A percentile compares a stretch with the other conserved stretches of the same genome.
phyloP scores from a whole-genome alignment of 2,888 invertebrate species.

The Lamellibrachia satsuma region DNA sequence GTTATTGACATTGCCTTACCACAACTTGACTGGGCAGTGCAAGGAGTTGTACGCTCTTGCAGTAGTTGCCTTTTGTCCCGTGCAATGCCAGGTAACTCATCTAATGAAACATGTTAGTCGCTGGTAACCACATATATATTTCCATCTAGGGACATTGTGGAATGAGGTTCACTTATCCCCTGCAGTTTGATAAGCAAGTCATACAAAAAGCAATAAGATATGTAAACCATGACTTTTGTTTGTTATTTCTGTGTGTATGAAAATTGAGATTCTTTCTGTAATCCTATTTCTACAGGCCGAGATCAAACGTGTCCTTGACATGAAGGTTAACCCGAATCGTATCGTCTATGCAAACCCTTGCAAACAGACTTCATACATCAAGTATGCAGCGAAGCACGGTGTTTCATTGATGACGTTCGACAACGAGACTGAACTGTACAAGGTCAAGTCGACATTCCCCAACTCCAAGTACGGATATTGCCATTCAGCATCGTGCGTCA shows the following conservation, averaged over 20 bases:
- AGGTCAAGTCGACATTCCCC: conserved; percentile 85
- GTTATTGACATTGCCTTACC: too few species aligned
- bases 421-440: conserved; percentile 89
- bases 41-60: too few species aligned
- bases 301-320: conserved; percentile 81
- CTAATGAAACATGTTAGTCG: too few species aligned
- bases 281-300: conserved; percentile 71
- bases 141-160: too few species aligned
- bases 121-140: too few species aligned
- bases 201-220: too few species aligned
- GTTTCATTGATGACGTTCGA: conserved; percentile 92
- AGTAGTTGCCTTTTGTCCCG: too few species aligned
- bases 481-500: neutral
- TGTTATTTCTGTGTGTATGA: neutral
- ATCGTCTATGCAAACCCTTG: conserved; percentile 97
- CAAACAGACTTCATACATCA: conserved; percentile 89
- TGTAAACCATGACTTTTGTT: neutral
- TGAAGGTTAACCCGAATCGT: conserved; percentile 80
- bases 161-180: too few species aligned
- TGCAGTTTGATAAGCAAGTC: too few species aligned
- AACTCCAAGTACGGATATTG: conserved; percentile 77
- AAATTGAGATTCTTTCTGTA: neutral
- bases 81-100: too few species aligned
- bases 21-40: too few species aligned
- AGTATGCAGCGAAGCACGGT: conserved; percentile 79